A percentile compares a stretch with the other conserved stretches of the same genome.
These are phyloP conservation scores for Seriola rivoliana DNA, from an alignment of 2,113 vertebrate species.

Conservation along the genomic window DNA sequence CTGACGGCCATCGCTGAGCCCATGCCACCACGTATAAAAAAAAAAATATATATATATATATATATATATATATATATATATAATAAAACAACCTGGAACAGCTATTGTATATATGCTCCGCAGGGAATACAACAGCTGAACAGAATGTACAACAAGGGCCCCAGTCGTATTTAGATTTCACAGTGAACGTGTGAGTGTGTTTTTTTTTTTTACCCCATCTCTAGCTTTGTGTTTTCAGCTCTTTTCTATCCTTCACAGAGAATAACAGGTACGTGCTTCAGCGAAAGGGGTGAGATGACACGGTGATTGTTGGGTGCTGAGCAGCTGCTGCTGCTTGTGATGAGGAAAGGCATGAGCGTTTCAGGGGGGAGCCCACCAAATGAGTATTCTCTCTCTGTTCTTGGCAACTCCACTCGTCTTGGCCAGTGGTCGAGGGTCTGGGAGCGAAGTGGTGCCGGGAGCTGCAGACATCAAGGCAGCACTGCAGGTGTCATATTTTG, in stretches of 20 bases:
- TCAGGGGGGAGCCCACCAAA: background rate
- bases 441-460: slow-evolving; percentile 6
- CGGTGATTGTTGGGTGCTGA: background rate
- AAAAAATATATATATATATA: background rate
- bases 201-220: slow-evolving; percentile 4
- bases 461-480: slow-evolving; percentile 33
- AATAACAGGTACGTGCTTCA: slow-evolving; percentile 19
- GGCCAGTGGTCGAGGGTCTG: slow-evolving; percentile 11
- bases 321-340: background rate
- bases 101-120: slow-evolving; percentile 20
- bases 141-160: slow-evolving; percentile 60
- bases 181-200: slow-evolving; percentile 38
- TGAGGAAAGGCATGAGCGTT: background rate
- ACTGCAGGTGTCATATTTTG: slow-evolving; percentile 34
- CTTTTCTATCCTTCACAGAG: slow-evolving; percentile 21
- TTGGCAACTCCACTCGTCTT: slow-evolving; percentile 21
- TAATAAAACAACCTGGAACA: slow-evolving; percentile 25
- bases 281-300: slow-evolving; percentile 22
- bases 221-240: slow-evolving; percentile 21
- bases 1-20: slow-evolving; percentile 11
- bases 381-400: slow-evolving; percentile 44
- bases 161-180: slow-evolving; percentile 45
- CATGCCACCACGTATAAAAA: background rate
- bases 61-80: background rate
- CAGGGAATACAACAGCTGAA: slow-evolving; percentile 48